Conservation (phyloP, 1,140 invertebrate genomes). For the Dendroctonus valens region DNA sequence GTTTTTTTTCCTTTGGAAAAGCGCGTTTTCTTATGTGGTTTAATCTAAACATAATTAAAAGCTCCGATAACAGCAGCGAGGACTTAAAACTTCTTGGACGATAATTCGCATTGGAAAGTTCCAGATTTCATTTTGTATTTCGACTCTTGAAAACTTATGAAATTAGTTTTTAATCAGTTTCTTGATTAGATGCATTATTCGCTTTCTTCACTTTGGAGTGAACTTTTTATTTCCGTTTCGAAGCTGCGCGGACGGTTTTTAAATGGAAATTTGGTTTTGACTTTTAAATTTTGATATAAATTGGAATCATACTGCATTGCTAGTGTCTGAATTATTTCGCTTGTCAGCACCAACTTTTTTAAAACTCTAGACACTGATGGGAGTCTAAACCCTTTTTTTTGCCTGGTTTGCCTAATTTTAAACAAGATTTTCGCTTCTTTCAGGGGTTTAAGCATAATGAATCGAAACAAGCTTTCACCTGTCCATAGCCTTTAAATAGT, state of each 20-base stretch:
- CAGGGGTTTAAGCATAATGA: too few relatives aligned
- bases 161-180: conserved; percentile 34
- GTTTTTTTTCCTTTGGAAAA: too few relatives aligned
- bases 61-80: conserved; percentile 5
- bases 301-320: background rate
- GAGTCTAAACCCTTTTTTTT: too few relatives aligned
- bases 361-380: too few relatives aligned
- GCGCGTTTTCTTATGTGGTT: background rate
- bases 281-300: conserved; percentile 2
- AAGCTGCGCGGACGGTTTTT: conserved; percentile 10
- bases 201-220: conserved; percentile 20
- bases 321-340: too few relatives aligned
- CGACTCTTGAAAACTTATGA: conserved; percentile 24
- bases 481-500: too few relatives aligned
- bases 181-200: conserved; percentile 34
- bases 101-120: conserved; percentile 29
- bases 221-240: conserved; percentile 7
- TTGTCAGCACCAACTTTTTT: too few relatives aligned
- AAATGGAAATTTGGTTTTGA: conserved; percentile 6
- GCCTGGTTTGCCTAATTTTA: too few relatives aligned
- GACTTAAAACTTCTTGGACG: conserved; percentile 18
- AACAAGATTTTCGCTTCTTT: too few relatives aligned
- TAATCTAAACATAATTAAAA: conserved; percentile 28
- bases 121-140: conserved; percentile 28
- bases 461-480: too few relatives aligned